These are phyloP conservation scores for Meandrina meandrites DNA, from an alignment of 92 coral and sea anemone species.

Conservation along the genomic window DNA sequence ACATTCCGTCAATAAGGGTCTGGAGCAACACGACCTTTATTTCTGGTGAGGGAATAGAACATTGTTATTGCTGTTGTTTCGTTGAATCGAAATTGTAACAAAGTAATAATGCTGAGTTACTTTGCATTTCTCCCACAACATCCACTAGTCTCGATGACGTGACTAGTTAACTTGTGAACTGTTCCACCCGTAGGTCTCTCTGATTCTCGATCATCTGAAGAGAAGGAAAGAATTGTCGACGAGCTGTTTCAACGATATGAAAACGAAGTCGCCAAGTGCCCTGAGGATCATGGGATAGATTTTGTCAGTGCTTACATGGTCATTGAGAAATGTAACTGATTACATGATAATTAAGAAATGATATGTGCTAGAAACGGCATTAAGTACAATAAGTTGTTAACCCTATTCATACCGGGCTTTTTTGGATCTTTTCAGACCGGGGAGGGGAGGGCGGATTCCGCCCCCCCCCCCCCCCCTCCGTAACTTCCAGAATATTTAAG, in stretches of 20 bases:
- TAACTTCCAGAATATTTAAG: no score
- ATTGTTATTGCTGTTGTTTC: neutral
- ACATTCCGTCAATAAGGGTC: slow-evolving; percentile 48
- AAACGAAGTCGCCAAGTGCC: slow-evolving; percentile 51
- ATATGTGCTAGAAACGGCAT: no score
- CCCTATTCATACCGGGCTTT: no score
- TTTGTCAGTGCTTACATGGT: no score
- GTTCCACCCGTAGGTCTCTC: slow-evolving; percentile 36
- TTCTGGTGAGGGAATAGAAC: slow-evolving; percentile 48
- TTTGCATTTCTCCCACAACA: no score
- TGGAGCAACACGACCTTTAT: slow-evolving; percentile 73
- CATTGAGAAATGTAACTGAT: no score
- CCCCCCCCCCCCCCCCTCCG: no score
- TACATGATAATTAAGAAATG: no score
- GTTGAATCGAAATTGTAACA: neutral
- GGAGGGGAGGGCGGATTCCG: no score
- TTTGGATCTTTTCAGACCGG: no score
- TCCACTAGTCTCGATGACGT: neutral
- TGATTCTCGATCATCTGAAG: slow-evolving; percentile 52
- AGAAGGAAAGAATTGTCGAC: slow-evolving; percentile 72
- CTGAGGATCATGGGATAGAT: slow-evolving; percentile 30
- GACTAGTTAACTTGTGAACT: neutral
- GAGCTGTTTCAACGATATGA: slow-evolving; percentile 68
- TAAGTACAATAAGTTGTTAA: no score
- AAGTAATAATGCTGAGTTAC: no score